Evolutionary conservation across 2,797 vertebrate genomes (phyloP).

Genomic region (Oreochromis grahami): DNA sequence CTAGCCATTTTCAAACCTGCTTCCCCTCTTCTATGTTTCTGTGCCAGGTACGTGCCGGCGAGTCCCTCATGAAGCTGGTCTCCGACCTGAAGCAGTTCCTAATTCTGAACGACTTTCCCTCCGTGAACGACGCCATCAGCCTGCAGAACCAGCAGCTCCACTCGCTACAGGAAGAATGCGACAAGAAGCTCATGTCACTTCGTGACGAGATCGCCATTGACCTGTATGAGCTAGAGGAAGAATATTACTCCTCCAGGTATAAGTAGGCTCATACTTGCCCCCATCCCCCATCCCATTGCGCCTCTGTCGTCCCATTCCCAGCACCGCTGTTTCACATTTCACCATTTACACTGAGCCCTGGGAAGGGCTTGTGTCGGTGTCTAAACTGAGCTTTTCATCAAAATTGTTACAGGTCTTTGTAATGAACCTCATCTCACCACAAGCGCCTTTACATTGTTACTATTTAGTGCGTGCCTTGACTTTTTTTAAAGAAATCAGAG

Average conservation of each 20-base stretch:
- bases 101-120: constrained; percentile 97
- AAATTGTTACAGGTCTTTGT: background rate
- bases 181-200: constrained; percentile 92
- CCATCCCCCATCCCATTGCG: constrained; percentile 44
- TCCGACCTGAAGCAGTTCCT: constrained; percentile 98
- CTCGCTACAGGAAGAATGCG: constrained; percentile 91
- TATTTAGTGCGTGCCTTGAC: constrained; percentile 32
- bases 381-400: constrained; percentile 13
- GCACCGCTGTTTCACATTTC: constrained; percentile 34
- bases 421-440: constrained; percentile 1
- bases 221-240: constrained; percentile 99
- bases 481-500: background rate
- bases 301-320: constrained; percentile 27
- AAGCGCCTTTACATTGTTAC: constrained; percentile 1
- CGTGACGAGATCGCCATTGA: constrained; percentile 96
- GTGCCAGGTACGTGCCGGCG: constrained; percentile 90
- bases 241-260: constrained; percentile 99
- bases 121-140: constrained; percentile 95
- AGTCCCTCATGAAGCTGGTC: constrained; percentile 97
- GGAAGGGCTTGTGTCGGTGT: background rate
- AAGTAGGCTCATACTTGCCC: constrained; percentile 80
- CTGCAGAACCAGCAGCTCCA: constrained; percentile 93
- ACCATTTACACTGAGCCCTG: constrained; percentile 41
- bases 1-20: background rate
- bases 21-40: background rate